Evolutionary conservation across 2,113 vertebrate genomes (phyloP), one percentile per base, ranked within the genome.

Genomic region (Gallinago paraguaiae): DNA sequence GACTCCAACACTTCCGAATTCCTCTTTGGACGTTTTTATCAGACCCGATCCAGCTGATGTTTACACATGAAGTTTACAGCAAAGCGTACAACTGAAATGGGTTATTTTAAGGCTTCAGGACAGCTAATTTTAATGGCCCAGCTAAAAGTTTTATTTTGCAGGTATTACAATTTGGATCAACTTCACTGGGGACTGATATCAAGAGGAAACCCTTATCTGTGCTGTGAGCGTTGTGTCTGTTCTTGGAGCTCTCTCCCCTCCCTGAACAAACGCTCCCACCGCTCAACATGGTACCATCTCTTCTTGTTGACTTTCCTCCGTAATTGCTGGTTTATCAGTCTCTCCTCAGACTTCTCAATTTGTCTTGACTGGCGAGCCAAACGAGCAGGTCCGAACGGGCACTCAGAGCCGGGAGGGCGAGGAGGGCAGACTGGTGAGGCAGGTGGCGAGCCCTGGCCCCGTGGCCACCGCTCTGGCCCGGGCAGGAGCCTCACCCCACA

Each of bases 301-400:
- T 92, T 53, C 56, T 86, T 97, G 93, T 97, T 97, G 97, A 96
- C 96, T 96, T 95, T 94, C 33, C 70, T 82, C 74, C 24, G 48
- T 96, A 93, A 96, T 84, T 95, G 89, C 70, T 87, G 79, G 57
- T 94, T 97, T 97, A 96, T 97, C 96, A 77, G 84, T 31, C 48
- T 78, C 56, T 72, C 71, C 76, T 88, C 75, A 91, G 91, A 63
- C 69, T 90, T 82, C 88, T 95, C 83, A 39, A 3, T 74, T 83
- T 90, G 53, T 92, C 69, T 78, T 59, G 50, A 67, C 45, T 39
- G 67, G 93, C 3, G 28, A 82, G 64, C 61, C 72, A 85, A 93
- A 88, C 0, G 43, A 84, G 53, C 45, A 84, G 68, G 48, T 53
- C 17, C 0, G 0, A 23, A 17, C 25, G 3, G 0, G 11, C 37